Percentiles rank a stretch among this genome's conserved stretches.
Evolutionary conservation across 2,888 invertebrate species (phyloP).

Genomic region (Diarsia dahlii): DNA sequence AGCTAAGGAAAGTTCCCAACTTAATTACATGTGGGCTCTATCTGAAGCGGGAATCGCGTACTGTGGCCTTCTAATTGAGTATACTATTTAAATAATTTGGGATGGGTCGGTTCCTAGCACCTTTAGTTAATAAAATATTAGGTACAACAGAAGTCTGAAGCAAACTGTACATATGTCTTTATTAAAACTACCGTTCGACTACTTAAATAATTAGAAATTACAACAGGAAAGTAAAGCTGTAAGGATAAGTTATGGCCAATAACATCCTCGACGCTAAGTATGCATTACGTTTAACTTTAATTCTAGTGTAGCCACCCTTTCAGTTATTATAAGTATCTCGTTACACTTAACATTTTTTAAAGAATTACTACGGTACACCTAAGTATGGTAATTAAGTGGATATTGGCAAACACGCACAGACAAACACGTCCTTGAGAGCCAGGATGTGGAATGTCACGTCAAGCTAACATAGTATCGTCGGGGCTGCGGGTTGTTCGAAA

Average conservation of each 20-base stretch:
- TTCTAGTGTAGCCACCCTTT: conserved; percentile 35
- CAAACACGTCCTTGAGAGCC: conserved; percentile 55
- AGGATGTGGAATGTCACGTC: conserved; percentile 65
- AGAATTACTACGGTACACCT: conserved; percentile 32
- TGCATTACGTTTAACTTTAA: conserved; percentile 50
- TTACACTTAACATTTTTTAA: conserved; percentile 47
- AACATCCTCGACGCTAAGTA: conserved; percentile 37
- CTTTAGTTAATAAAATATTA: conserved; percentile 71
- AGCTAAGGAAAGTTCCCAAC: conserved; percentile 69
- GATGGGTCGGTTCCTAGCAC: conserved; percentile 67
- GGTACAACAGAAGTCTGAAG: background rate
- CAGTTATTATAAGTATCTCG: conserved; percentile 53
- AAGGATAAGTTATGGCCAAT: conserved; percentile 62
- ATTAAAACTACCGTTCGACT: conserved; percentile 7
- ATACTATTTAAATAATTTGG: conserved; percentile 84
- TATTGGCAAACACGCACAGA: conserved; percentile 35
- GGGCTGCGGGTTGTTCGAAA: too few species aligned
- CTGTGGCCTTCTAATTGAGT: conserved; percentile 80
- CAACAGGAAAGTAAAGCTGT: conserved; percentile 30
- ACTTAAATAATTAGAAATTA: conserved; percentile 27
- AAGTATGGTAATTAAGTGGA: conserved; percentile 50
- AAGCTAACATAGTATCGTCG: conserved; percentile 34
- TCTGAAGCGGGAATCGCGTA: conserved; percentile 79
- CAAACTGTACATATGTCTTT: background rate
- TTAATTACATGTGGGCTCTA: conserved; percentile 85